Evolutionary conservation across 1,140 invertebrate genomes (phyloP).

Genomic region (Papilio aristodemus): DNA sequence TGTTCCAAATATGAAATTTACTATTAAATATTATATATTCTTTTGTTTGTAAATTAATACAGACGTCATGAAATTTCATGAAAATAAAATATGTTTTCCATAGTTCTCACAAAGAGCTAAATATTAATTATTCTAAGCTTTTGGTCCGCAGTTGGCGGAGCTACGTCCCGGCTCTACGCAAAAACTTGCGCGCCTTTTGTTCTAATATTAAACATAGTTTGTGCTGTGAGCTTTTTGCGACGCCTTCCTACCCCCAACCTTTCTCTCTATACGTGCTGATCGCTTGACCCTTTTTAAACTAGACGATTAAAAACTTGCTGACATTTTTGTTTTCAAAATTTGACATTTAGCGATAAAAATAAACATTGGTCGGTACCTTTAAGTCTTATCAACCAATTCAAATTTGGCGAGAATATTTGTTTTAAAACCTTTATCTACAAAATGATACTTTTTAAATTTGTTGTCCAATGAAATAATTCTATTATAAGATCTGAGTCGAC

Average conservation of each 20-base stretch:
- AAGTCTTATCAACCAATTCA: too few relatives aligned
- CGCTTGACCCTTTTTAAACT: constrained; percentile 74
- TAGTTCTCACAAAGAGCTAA: not conserved
- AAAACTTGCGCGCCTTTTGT: constrained; percentile 70
- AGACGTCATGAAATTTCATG: too few relatives aligned
- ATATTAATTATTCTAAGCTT: constrained; percentile 24
- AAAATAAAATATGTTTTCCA: not conserved
- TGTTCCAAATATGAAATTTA: too few relatives aligned
- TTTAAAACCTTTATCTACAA: too few relatives aligned
- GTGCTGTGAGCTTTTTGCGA: constrained; percentile 64
- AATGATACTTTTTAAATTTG: not conserved
- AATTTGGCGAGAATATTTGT: too few relatives aligned
- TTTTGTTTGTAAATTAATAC: too few relatives aligned
- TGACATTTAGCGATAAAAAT: too few relatives aligned
- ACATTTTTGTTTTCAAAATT: constrained; percentile 36
- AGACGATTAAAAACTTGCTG: constrained; percentile 54
- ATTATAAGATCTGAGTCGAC: too few relatives aligned
- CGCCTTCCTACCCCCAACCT: constrained; percentile 36
- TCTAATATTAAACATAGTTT: constrained; percentile 78
- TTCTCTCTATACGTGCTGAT: constrained; percentile 54
- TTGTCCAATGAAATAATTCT: too few relatives aligned
- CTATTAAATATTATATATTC: too few relatives aligned
- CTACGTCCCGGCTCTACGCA: constrained; percentile 53
- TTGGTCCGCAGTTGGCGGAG: constrained; percentile 27
- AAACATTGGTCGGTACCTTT: too few relatives aligned